These are phyloP conservation scores for Apamea monoglypha DNA, from an alignment of 2,888 invertebrate species.

Conservation along the genomic window DNA sequence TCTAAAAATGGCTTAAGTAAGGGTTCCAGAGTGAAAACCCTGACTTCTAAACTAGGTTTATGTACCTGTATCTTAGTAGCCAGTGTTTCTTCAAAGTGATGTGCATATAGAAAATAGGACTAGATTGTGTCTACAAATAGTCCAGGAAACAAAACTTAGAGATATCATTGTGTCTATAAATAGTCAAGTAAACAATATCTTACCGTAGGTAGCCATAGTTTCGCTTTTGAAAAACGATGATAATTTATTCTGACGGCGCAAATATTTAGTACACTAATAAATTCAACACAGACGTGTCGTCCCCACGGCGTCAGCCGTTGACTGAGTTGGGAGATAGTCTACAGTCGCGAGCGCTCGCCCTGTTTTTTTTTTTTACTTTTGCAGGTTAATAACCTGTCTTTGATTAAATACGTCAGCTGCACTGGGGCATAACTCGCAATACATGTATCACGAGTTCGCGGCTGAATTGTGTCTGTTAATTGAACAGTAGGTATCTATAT, in stretches of 20 bases:
- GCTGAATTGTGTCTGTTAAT: not conserved
- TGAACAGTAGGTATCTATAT: not conserved
- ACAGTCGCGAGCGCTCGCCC: not conserved
- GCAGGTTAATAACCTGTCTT: not conserved
- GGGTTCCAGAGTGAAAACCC: no score
- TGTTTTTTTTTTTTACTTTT: not conserved
- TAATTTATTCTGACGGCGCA: not conserved
- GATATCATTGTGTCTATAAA: not conserved
- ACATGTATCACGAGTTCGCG: not conserved
- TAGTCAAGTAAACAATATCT: conserved; percentile 13
- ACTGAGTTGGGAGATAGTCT: conserved; percentile 10
- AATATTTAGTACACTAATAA: conserved; percentile 14
- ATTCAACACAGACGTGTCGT: conserved; percentile 13
- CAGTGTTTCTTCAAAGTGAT: no score
- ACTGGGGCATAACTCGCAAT: not conserved
- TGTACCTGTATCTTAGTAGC: no score
- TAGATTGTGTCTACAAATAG: not conserved
- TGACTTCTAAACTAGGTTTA: no score
- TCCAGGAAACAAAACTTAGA: conserved; percentile 14
- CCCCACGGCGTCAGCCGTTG: conserved; percentile 5
- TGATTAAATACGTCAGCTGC: not conserved
- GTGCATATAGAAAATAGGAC: no score
- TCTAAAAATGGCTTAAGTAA: no score
- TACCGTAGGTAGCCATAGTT: not conserved
- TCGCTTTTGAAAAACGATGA: not conserved